Evolutionary conservation across 2,888 invertebrate species (phyloP), one percentile per base, ranked within the genome.

Genomic region (Sycophila texana): DNA sequence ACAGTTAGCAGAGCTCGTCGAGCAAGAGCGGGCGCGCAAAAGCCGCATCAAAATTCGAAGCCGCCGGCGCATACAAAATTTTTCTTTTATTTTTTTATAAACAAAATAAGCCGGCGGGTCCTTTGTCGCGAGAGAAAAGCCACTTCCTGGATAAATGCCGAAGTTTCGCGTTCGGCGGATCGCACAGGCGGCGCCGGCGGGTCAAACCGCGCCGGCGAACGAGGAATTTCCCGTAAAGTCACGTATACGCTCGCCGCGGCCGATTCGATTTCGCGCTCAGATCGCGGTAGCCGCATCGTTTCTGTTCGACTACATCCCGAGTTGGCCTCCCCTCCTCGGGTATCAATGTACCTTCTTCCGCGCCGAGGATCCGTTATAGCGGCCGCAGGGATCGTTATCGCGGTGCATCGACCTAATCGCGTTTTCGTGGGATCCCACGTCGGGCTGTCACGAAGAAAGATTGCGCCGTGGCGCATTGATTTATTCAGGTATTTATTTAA

Each of bases 211-310:
- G 39, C 39, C 39, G 39, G 39, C 39, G 39, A 39, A 10, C 39
- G 39, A 39, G 39, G 22, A 67, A 74, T 74, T 55, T 63, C 53
- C 26, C 55, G 4, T 1, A 30, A 30, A 65, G 63, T 71, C 70
- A 51, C 70, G 70, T 70, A 65, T 49, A 14, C 22, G 58, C 39
- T 10, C 10, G 39, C 39, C 39, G 39, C 39, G 71, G 12, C 20
- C 58, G 30, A 79, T 68, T 65, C 65, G 55, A 74, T 79, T 74
- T 79, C 65, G 57, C 63, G 53, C 49, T 79, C 65, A 20, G 4
- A 78, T 68, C 51, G 70, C n/a, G 75, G 55, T 14, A n/a, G n/a
- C 55, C 16, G 26, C 30, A 12, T 20, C 18, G 53, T 22, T 16
- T 26, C 20, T n/a, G 22, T 51, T 67, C 5, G 51, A 51, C 20